Evolutionary conservation across 1,140 invertebrate genomes (phyloP).

Genomic region (Drosophila nigrodunni): DNA sequence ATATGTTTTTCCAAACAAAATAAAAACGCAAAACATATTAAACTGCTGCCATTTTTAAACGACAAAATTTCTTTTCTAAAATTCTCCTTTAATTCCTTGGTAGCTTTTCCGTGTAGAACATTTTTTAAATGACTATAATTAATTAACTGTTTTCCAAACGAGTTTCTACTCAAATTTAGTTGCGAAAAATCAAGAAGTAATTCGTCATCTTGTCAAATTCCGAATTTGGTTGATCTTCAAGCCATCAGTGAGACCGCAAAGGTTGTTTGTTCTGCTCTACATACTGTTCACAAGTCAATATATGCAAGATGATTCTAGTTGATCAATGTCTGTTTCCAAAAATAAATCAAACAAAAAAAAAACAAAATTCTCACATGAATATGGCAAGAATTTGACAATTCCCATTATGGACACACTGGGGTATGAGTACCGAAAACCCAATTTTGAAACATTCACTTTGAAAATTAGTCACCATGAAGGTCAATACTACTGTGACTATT

Average conservation of each 20-base stretch:
- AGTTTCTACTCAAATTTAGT: background rate
- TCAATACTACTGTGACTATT: constrained; percentile 43
- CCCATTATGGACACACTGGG: constrained; percentile 26
- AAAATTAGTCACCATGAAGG: constrained; percentile 56
- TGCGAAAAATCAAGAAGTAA: background rate
- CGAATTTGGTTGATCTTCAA: constrained; percentile 17
- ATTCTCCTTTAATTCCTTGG: too few relatives aligned
- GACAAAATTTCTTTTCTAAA: too few relatives aligned
- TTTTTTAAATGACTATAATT: background rate
- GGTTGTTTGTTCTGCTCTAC: constrained; percentile 49
- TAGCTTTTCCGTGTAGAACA: too few relatives aligned
- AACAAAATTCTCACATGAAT: constrained; percentile 17
- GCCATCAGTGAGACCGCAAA: constrained; percentile 27
- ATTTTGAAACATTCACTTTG: constrained; percentile 54
- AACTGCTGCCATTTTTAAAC: too few relatives aligned
- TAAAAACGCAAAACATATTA: too few relatives aligned
- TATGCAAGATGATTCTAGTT: constrained; percentile 20
- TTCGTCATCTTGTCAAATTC: background rate
- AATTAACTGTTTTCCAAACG: background rate
- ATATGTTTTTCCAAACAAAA: too few relatives aligned
- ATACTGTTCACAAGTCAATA: constrained; percentile 16
- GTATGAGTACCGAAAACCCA: constrained; percentile 21
- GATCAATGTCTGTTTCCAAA: constrained; percentile 11
- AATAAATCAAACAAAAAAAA: constrained; percentile 14
- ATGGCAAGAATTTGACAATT: constrained; percentile 38